These are phyloP conservation scores for Struthio camelus DNA, from an alignment of 2,113 vertebrate genomes.

Conservation along the genomic window DNA sequence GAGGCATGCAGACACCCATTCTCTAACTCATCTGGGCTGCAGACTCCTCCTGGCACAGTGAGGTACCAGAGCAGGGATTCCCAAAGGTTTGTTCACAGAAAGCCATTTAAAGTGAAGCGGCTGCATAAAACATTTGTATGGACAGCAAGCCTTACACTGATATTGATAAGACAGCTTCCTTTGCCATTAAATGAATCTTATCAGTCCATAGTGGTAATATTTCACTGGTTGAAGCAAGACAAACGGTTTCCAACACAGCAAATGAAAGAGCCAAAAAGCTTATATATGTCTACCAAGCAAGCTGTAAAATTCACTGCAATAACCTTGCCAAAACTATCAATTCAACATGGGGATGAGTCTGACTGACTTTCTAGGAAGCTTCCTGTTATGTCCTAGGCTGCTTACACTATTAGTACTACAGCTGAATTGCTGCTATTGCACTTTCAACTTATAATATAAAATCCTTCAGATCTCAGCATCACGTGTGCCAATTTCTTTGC, in stretches of 20 bases:
- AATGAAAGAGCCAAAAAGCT: neutral
- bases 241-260: neutral
- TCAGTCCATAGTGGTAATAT: neutral
- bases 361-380: neutral
- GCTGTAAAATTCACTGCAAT: neutral
- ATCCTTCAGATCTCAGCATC: neutral
- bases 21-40: neutral
- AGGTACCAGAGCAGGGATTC: neutral
- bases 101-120: neutral
- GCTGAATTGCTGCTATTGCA: neutral
- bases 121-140: neutral
- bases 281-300: fast-evolving
- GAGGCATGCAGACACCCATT: neutral
- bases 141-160: neutral
- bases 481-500: neutral
- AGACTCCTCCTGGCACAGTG: neutral
- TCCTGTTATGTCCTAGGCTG: neutral
- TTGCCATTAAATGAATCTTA: neutral
- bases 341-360: neutral
- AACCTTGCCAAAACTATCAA: neutral
- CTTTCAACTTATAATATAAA: neutral
- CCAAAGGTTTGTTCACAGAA: neutral
- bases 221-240: neutral
- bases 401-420: neutral
- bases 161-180: neutral